Evolutionary conservation across 2,888 invertebrate species (phyloP).

Genomic region (Incurvaria masculella): DNA sequence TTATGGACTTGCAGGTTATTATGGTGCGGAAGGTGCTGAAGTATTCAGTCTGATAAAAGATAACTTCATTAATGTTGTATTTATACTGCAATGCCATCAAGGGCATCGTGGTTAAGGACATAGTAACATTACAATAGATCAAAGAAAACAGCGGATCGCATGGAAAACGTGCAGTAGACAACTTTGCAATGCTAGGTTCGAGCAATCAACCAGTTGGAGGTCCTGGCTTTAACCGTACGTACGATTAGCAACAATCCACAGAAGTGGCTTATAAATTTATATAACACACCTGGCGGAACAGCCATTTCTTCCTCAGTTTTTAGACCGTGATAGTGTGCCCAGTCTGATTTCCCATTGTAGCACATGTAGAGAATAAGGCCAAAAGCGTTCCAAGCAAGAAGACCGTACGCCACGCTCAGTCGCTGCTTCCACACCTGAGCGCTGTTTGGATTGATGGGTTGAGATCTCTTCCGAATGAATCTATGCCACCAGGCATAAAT

Average conservation of each 20-base stretch:
- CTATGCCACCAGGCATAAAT: slow-evolving; percentile 45
- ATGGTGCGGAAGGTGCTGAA: too few relatives aligned
- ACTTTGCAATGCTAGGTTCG: too few relatives aligned
- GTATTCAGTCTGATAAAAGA: too few relatives aligned
- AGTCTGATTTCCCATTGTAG: slow-evolving; percentile 61
- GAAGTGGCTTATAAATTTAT: too few relatives aligned
- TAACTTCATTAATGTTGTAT: too few relatives aligned
- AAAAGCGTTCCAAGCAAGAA: slow-evolving; percentile 72
- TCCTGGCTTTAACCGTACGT: too few relatives aligned
- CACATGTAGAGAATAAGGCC: slow-evolving; percentile 60
- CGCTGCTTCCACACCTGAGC: slow-evolving; percentile 61
- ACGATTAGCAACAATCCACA: too few relatives aligned
- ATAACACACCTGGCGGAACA: slow-evolving; percentile 58
- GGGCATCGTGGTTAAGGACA: too few relatives aligned
- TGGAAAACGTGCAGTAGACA: not conserved
- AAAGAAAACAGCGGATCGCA: not conserved
- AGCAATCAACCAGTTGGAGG: too few relatives aligned
- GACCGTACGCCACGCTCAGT: slow-evolving; percentile 59
- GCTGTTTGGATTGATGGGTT: slow-evolving; percentile 38
- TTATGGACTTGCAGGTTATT: too few relatives aligned
- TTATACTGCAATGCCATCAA: too few relatives aligned
- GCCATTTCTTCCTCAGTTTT: slow-evolving; percentile 58
- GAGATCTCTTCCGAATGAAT: slow-evolving; percentile 38
- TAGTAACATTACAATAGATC: too few relatives aligned
- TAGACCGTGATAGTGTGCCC: slow-evolving; percentile 64